phyloP scores from a whole-genome alignment of 2,113 vertebrate genomes.

The Ovibos moschatus region DNA sequence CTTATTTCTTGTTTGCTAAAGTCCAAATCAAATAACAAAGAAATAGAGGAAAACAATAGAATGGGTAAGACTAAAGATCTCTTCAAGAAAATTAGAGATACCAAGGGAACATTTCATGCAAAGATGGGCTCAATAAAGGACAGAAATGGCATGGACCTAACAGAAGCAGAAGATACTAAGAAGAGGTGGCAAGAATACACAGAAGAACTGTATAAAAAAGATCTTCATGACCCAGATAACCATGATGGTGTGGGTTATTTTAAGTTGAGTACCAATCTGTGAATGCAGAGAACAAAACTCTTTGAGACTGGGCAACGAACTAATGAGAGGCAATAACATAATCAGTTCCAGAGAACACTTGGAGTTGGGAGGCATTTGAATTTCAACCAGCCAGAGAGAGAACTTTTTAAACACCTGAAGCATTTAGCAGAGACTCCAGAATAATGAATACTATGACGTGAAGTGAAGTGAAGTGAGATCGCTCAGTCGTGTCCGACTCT shows the following conservation, averaged over 20 bases:
- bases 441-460: neutral
- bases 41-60: neutral
- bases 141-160: neutral
- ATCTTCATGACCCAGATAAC: neutral
- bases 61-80: neutral
- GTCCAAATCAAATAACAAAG: neutral
- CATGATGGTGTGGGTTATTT: neutral
- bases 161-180: neutral
- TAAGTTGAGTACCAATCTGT: neutral
- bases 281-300: neutral
- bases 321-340: neutral
- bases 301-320: neutral
- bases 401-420: neutral
- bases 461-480: too few species aligned
- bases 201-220: neutral
- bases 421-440: neutral
- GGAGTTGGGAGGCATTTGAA: neutral
- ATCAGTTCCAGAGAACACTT: neutral
- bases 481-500: rapidly evolving
- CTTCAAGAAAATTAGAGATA: neutral
- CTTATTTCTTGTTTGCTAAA: neutral
- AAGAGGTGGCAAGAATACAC: neutral
- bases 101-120: neutral
- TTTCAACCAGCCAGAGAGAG: neutral
- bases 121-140: neutral